phyloP scores from a whole-genome alignment of 2,888 invertebrate genomes.

The Chrysotoxum bicinctum region DNA sequence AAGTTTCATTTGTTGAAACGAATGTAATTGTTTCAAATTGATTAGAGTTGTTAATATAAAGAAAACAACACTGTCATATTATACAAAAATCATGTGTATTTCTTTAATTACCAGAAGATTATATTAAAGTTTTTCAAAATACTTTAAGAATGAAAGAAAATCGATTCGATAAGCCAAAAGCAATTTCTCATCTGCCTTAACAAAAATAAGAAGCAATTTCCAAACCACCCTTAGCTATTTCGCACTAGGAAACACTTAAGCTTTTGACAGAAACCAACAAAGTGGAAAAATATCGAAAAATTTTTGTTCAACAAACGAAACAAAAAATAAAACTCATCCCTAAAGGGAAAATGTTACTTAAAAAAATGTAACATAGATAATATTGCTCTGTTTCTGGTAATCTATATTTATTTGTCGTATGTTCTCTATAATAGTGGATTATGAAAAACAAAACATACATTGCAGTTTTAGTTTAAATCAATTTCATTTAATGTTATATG shows the following conservation, averaged over 20 bases:
- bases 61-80: too few relatives aligned
- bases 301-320: not conserved
- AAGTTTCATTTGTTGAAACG: too few relatives aligned
- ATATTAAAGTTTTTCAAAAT: not conserved
- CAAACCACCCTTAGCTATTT: conserved; percentile 18
- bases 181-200: conserved; percentile 30
- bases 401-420: not conserved
- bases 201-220: not conserved
- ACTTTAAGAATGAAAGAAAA: conserved; percentile 6
- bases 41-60: too few relatives aligned
- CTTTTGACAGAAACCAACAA: conserved; percentile 26
- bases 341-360: not conserved
- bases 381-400: not conserved
- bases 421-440: too few relatives aligned
- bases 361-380: not conserved
- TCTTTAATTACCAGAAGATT: not conserved
- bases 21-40: too few relatives aligned
- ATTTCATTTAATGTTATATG: too few relatives aligned
- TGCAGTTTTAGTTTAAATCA: too few relatives aligned
- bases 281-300: conserved; percentile 15
- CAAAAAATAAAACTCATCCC: not conserved
- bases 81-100: too few relatives aligned
- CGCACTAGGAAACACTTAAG: conserved; percentile 8
- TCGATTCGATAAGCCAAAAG: conserved; percentile 15
- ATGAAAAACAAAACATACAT: too few relatives aligned